These are phyloP conservation scores for Petrophora chlorosata DNA, from an alignment of 2,888 invertebrate species.

Conservation along the genomic window DNA sequence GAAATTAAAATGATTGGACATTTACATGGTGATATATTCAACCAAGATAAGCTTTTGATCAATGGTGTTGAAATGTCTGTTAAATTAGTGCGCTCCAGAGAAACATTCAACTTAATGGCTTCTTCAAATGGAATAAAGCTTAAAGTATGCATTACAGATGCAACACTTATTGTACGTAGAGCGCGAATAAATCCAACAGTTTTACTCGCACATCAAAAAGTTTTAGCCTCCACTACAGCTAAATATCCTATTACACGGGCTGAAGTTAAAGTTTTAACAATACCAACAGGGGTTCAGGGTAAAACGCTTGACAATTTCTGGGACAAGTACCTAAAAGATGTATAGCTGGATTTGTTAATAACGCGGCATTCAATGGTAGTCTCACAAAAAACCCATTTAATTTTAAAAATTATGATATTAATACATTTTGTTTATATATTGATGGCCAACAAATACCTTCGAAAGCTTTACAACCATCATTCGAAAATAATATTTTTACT, in stretches of 20 bases:
- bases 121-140: constrained; percentile 19
- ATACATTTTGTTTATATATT: constrained; percentile 35
- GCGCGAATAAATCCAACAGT: constrained; percentile 31
- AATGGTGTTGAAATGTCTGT: constrained; percentile 36
- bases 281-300: constrained; percentile 34
- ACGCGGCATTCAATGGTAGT: constrained; percentile 17
- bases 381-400: constrained; percentile 36
- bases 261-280: constrained; percentile 26
- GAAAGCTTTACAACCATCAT: constrained; percentile 29
- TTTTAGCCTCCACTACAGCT: constrained; percentile 30
- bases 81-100: constrained; percentile 20
- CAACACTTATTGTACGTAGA: constrained; percentile 24
- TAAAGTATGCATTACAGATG: constrained; percentile 26
- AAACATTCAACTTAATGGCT: constrained; percentile 16
- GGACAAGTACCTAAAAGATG: constrained; percentile 36
- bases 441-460: constrained; percentile 33
- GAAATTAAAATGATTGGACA: too few species aligned
- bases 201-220: constrained; percentile 31
- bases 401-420: constrained; percentile 35
- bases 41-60: constrained; percentile 34
- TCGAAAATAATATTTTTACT: constrained; percentile 5
- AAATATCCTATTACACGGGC: constrained; percentile 39
- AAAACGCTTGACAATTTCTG: constrained; percentile 34
- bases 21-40: constrained; percentile 33
- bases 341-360: constrained; percentile 34